Evolutionary conservation across 2,797 vertebrate species (phyloP), one percentile per base, ranked within the genome.

Genomic region (Pipistrellus kuhlii): DNA sequence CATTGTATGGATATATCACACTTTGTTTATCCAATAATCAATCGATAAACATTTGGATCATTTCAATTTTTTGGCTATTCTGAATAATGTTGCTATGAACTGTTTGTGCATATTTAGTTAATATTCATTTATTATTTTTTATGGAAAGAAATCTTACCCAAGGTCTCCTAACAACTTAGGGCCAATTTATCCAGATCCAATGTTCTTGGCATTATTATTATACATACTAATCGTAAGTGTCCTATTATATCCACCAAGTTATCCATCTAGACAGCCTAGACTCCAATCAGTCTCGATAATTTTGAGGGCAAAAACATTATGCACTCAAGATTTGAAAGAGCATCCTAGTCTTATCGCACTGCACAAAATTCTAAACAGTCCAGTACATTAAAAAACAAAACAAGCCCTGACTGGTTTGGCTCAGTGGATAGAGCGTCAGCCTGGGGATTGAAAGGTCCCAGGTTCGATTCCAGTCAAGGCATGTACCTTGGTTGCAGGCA

Each of bases 311-410:
- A 92, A 90, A 88, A 66, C 53, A 92, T 21, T 1, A 66, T 10
- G 27, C 38, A 80, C 13, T 88, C 38, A 69, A 81, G 73, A 90
- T 59, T 44, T 76, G 17, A 92, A 51, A 83, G 14, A 90, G 85
- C 59, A 86, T 14, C n/a, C n/a, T 86, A 6, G 57, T 87, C 6
- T 85, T 38, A 46, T 76, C 48, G 21, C 27, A 41, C 0, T 20
- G 25, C 10, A 86, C 38, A 92, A 78, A 77, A 81, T 81, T 76
- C 59, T 41, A 62, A 80, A 53, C 51, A 68, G 13, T 64, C 9
- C 9, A 48, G 9, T 32, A 72, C 44, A 46, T 80, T 66, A 17
- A 86, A 76, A 44, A 21, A 85, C 25, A 59, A 59, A 59, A 59
- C 25, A 57, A 55, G 53, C 18, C 53, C 53, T 21, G 53, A 55